These are phyloP conservation scores for Lordiphosa fenestrarum DNA, from an alignment of 2,888 invertebrate genomes.

Conservation along the genomic window DNA sequence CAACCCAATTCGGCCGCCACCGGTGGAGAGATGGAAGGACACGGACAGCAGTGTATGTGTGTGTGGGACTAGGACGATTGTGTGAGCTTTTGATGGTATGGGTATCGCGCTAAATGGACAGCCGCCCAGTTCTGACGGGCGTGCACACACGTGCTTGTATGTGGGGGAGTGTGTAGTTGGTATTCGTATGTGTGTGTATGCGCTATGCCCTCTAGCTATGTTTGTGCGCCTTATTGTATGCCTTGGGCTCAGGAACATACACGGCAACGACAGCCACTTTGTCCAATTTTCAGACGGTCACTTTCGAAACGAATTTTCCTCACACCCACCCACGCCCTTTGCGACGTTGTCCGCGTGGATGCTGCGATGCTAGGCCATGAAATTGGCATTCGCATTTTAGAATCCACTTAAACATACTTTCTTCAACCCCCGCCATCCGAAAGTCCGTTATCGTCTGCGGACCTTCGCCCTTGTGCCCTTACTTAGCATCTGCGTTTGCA, in stretches of 20 bases:
- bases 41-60: constrained; percentile 58
- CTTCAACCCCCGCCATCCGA: constrained; percentile 37
- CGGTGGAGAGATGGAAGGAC: constrained; percentile 62
- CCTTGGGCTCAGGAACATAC: constrained; percentile 56
- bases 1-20: constrained; percentile 67
- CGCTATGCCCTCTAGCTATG: constrained; percentile 16
- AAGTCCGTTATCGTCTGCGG: constrained; percentile 24
- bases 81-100: constrained; percentile 50
- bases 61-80: constrained; percentile 56
- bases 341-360: constrained; percentile 48
- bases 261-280: constrained; percentile 62
- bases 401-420: constrained; percentile 67
- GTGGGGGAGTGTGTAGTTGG: constrained; percentile 5
- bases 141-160: constrained; percentile 53
- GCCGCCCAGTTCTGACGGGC: constrained; percentile 51
- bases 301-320: constrained; percentile 65
- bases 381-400: constrained; percentile 73
- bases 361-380: constrained; percentile 73
- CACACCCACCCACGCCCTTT: constrained; percentile 43
- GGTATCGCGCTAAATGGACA: constrained; percentile 64
- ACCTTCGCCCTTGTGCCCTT: constrained; percentile 5
- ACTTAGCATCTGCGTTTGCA: constrained; percentile 7
- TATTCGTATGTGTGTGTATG: constrained; percentile 7
- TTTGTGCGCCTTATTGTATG: constrained; percentile 53
- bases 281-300: constrained; percentile 74